Evolutionary conservation across 2,113 vertebrate species (phyloP).

Genomic region (Phalacrocorax pelagicus): DNA sequence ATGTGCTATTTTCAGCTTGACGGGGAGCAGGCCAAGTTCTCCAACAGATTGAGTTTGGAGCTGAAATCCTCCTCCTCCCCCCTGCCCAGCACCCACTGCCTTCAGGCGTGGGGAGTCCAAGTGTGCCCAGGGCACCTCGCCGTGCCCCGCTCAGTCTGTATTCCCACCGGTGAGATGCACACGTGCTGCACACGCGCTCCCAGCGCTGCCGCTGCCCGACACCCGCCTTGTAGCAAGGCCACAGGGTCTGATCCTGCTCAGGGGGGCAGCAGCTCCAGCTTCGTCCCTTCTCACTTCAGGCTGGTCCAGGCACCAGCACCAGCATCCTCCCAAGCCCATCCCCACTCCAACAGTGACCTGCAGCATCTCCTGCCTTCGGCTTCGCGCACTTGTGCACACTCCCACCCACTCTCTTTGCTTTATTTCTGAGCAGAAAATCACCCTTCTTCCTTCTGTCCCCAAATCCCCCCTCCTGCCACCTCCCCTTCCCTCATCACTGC

Average conservation of each 20-base stretch:
- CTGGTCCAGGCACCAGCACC: rapidly evolving
- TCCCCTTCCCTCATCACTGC: neutral
- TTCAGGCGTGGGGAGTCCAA: neutral
- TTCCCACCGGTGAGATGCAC: rapidly evolving
- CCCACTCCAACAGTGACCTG: neutral
- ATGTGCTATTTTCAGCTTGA: slow-evolving; percentile 63
- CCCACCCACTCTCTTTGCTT: neutral
- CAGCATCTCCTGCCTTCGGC: neutral
- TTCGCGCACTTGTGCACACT: rapidly evolving
- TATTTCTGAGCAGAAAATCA: neutral
- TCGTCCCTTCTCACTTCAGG: neutral
- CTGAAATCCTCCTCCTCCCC: slow-evolving; percentile 20
- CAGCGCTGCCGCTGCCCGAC: rapidly evolving
- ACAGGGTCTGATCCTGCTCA: neutral
- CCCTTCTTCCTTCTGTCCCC: neutral
- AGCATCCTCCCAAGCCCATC: neutral
- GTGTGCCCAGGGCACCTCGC: neutral
- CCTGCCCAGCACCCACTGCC: slow-evolving; percentile 12
- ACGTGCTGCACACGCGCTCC: rapidly evolving
- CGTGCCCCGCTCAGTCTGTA: rapidly evolving
- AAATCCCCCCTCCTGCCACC: neutral
- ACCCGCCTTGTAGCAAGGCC: rapidly evolving
- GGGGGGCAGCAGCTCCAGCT: neutral
- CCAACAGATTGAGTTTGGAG: slow-evolving; percentile 59
- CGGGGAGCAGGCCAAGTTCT: slow-evolving; percentile 52